These are phyloP conservation scores for Sthenelais limicola DNA, from an alignment of 2,888 invertebrate genomes.

Conservation along the genomic window DNA sequence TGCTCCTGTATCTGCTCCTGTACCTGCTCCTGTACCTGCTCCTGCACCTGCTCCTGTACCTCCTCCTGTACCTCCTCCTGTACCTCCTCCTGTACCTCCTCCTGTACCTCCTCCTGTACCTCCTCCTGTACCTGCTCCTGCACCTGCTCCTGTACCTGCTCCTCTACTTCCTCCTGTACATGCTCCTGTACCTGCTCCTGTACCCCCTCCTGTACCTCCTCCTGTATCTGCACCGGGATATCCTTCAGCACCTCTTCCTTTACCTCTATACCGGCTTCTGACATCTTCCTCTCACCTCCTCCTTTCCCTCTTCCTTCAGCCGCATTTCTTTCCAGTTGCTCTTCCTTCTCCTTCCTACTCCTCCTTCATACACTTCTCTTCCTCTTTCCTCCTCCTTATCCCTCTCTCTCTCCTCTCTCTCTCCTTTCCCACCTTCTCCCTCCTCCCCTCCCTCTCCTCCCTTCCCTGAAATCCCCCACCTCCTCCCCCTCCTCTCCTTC, in stretches of 20 bases:
- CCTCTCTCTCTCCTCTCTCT: slow-evolving; percentile 31
- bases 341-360: slow-evolving; percentile 36
- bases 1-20: neutral
- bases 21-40: neutral
- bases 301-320: neutral
- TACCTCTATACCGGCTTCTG: neutral
- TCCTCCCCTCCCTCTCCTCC: slow-evolving; percentile 8
- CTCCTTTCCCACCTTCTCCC: slow-evolving; percentile 4
- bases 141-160: slow-evolving; percentile 37
- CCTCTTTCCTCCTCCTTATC: slow-evolving; percentile 35
- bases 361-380: slow-evolving; percentile 26
- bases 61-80: neutral
- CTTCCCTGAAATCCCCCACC: slow-evolving; percentile 31
- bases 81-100: neutral
- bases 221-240: neutral
- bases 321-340: slow-evolving; percentile 37
- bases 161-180: slow-evolving; percentile 38
- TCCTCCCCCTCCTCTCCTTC: slow-evolving; percentile 25
- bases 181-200: slow-evolving; percentile 24
- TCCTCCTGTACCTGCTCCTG: slow-evolving; percentile 45
- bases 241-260: neutral
- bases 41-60: neutral
- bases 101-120: neutral
- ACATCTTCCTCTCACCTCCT: neutral
- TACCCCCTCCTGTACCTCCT: neutral